phyloP scores from a whole-genome alignment of 2,113 vertebrate species.

The Odobenus rosmarus region DNA sequence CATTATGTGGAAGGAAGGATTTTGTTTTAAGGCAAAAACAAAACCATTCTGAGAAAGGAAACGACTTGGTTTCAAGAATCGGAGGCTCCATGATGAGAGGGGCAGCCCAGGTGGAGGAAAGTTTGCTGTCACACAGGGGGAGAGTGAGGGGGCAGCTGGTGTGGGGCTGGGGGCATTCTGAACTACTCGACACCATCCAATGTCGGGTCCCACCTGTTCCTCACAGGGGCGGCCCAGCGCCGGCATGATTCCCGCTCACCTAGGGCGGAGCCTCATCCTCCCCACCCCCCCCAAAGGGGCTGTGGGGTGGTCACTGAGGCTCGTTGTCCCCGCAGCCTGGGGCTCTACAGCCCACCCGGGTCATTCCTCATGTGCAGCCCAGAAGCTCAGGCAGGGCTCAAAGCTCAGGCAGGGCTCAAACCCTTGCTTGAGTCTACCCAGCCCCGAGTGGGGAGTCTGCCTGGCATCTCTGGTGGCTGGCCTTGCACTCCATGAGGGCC shows the following conservation, averaged over 20 bases:
- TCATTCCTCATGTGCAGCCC: not conserved
- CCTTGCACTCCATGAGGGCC: too few relatives aligned
- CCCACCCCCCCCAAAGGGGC: not conserved
- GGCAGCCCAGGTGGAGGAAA: slow-evolving; percentile 14
- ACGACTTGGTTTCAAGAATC: slow-evolving; percentile 71
- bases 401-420: not conserved
- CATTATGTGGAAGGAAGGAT: slow-evolving; percentile 65
- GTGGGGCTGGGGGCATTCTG: not conserved
- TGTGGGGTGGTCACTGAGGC: not conserved
- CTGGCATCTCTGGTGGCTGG: not conserved
- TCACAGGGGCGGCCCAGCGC: not conserved
- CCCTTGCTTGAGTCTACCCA: not conserved
- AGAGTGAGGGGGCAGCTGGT: not conserved
- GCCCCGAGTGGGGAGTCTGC: not conserved
- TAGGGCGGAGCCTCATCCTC: not conserved
- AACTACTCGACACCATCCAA: not conserved
- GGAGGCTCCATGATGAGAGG: slow-evolving; percentile 73
- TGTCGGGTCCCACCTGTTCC: too few relatives aligned
- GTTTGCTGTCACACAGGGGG: not conserved
- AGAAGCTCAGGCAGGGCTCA: not conserved
- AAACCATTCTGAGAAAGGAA: slow-evolving; percentile 75
- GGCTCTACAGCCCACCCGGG: not conserved
- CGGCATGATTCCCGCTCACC: not conserved
- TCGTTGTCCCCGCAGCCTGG: accelerated
- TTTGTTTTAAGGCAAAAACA: slow-evolving; percentile 63